These are phyloP conservation scores for Axis porcinus DNA, from an alignment of 2,113 vertebrate genomes.

Conservation along the genomic window DNA sequence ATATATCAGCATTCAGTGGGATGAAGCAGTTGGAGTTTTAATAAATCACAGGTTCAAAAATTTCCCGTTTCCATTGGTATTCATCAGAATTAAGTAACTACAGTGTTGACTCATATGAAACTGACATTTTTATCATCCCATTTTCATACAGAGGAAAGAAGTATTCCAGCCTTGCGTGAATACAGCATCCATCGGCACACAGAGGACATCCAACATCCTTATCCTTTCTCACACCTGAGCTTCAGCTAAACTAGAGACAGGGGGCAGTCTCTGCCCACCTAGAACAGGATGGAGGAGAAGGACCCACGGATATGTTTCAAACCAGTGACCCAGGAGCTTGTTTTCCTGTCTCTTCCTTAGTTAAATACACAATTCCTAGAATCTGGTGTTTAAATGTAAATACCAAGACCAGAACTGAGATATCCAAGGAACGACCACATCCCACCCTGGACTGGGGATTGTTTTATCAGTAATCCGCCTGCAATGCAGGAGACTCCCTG, in stretches of 20 bases:
- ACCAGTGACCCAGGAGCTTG: not conserved
- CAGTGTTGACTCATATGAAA: not conserved
- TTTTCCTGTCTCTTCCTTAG: not conserved
- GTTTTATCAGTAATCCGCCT: not conserved
- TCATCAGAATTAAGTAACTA: not conserved
- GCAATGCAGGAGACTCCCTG: not conserved
- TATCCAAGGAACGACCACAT: not conserved
- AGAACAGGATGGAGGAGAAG: not conserved
- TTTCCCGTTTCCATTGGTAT: not conserved
- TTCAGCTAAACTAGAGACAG: not conserved
- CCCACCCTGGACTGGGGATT: accelerated
- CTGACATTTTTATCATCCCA: not conserved
- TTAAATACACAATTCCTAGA: not conserved
- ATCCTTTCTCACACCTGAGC: not conserved
- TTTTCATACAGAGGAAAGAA: not conserved
- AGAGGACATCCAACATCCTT: not conserved
- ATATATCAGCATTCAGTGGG: not conserved
- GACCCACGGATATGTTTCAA: not conserved
- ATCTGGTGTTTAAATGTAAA: not conserved
- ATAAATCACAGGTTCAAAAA: not conserved
- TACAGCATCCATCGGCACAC: not conserved
- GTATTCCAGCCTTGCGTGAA: not conserved
- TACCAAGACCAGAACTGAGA: not conserved
- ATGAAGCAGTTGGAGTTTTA: not conserved
- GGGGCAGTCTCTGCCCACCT: not conserved